Percentiles rank a stretch among this genome's conserved stretches.
Conservation (phyloP, 2,888 invertebrate genomes). For the Neoitamus cyanurus region DNA sequence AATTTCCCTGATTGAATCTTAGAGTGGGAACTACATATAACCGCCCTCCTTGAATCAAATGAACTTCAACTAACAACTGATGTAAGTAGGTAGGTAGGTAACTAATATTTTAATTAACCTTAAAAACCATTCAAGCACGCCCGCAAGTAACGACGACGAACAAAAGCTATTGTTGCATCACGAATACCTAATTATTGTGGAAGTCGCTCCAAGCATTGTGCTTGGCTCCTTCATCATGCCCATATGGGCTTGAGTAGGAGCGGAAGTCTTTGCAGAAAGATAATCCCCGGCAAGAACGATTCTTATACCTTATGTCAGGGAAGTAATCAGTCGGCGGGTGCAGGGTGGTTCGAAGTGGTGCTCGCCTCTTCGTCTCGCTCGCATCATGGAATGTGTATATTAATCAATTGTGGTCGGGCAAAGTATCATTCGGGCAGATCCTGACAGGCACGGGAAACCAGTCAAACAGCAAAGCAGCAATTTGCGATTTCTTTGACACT, state of each 20-base stretch:
- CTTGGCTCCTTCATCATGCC: neutral
- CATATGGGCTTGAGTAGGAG: neutral
- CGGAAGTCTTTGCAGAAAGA: neutral
- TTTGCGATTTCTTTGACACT: constrained; percentile 24
- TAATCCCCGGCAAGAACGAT: neutral
- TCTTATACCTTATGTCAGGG: neutral
- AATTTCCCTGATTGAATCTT: too few species aligned
- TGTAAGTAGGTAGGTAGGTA: too few species aligned
- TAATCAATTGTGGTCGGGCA: constrained; percentile 8
- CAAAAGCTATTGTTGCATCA: neutral
- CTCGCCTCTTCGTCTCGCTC: neutral
- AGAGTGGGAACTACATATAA: too few species aligned
- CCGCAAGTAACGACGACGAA: neutral
- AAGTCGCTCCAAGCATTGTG: neutral
- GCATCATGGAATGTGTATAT: neutral
- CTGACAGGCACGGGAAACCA: constrained; percentile 10
- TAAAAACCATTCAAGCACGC: neutral
- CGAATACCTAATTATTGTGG: neutral
- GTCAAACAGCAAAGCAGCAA: constrained; percentile 20
- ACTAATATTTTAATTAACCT: neutral
- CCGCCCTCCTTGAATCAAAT: too few species aligned
- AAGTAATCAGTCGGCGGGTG: neutral
- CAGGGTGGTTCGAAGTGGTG: neutral
- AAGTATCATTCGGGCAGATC: neutral
- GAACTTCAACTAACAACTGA: too few species aligned